phyloP scores from a whole-genome alignment of 64 coral and sea anemone species.

The Anthopleura sola region DNA sequence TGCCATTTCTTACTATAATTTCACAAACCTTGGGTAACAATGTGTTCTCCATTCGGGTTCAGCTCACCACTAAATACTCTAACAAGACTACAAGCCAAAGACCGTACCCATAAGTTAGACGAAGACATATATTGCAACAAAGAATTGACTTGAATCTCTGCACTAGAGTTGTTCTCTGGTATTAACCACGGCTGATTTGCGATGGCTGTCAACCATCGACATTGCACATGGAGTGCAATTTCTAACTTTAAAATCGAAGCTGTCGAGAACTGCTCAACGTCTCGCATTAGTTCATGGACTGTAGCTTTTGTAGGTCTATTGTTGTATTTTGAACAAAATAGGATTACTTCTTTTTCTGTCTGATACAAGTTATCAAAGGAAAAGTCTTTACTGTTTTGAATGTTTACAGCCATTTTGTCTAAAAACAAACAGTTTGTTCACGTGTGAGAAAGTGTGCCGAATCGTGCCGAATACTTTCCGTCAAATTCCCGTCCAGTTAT shows the following conservation, averaged over 20 bases:
- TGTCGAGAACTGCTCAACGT: slow-evolving; percentile 58
- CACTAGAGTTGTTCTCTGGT: slow-evolving; percentile 64
- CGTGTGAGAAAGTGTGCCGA: not conserved
- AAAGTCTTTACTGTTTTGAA: slow-evolving; percentile 23
- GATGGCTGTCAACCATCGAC: slow-evolving; percentile 69
- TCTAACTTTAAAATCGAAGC: slow-evolving; percentile 13
- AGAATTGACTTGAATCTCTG: slow-evolving; percentile 88
- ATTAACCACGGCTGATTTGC: slow-evolving; percentile 82
- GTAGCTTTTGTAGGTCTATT: slow-evolving; percentile 23
- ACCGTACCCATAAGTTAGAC: slow-evolving; percentile 45
- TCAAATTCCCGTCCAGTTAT: not conserved
- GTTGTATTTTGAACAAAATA: slow-evolving; percentile 49
- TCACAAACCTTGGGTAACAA: slow-evolving; percentile 69
- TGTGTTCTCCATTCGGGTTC: slow-evolving; percentile 62
- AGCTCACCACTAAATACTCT: slow-evolving; percentile 64
- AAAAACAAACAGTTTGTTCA: not conserved
- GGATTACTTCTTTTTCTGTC: slow-evolving; percentile 43
- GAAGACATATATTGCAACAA: slow-evolving; percentile 78
- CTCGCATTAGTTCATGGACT: slow-evolving; percentile 67
- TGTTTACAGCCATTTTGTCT: slow-evolving; percentile 14
- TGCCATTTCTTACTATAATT: not conserved
- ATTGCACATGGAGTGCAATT: slow-evolving; percentile 45
- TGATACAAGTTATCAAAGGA: slow-evolving; percentile 27
- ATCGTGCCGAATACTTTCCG: not conserved
- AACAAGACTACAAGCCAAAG: slow-evolving; percentile 74